A percentile compares a stretch with the other conserved stretches of the same genome.
These are phyloP conservation scores for Gadopsis bispinosus DNA, from an alignment of 2,797 vertebrate species.

Conservation along the genomic window DNA sequence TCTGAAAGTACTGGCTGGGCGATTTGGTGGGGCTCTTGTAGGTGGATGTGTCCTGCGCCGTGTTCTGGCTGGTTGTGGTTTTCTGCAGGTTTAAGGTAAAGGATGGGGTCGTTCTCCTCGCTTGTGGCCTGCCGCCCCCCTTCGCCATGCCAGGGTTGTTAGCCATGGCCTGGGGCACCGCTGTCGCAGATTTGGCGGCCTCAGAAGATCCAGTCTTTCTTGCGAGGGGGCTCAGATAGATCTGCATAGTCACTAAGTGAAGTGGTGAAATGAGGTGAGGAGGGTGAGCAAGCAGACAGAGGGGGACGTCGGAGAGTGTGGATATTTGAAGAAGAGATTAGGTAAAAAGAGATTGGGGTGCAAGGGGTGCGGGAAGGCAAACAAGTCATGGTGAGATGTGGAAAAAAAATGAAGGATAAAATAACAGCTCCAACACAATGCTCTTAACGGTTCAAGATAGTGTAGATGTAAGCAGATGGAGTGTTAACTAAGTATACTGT, in stretches of 20 bases:
- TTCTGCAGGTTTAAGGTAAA: conserved; percentile 85
- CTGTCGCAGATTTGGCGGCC: conserved; percentile 26
- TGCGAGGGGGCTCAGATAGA: conserved; percentile 87
- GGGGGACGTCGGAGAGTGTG: conserved; percentile 3
- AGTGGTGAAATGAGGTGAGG: conserved; percentile 80
- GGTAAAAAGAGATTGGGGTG: conserved; percentile 4
- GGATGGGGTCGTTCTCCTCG: conserved; percentile 72
- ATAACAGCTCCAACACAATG: conserved; percentile 49
- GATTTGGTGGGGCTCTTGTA: conserved; percentile 89
- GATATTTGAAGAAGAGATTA: conserved; percentile 14
- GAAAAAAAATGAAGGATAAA: conserved; percentile 60
- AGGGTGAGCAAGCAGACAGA: conserved; percentile 2
- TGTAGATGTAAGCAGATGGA: too few species aligned
- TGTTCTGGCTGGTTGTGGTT: conserved; percentile 78
- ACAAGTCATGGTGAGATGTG: conserved; percentile 78
- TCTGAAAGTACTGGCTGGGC: conserved; percentile 90
- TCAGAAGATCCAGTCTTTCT: conserved; percentile 86
- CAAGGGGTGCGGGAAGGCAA: conserved; percentile 40
- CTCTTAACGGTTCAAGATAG: not conserved
- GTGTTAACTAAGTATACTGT: not conserved
- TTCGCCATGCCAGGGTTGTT: conserved; percentile 52
- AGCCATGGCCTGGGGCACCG: conserved; percentile 58
- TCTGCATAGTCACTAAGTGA: conserved; percentile 90
- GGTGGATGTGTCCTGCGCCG: conserved; percentile 79
- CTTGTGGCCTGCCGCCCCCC: conserved; percentile 35